Percentiles rank a stretch among this genome's conserved stretches.
Evolutionary conservation across 2,113 vertebrate species (phyloP).

Genomic region (Chamaetylas fuelleborni): DNA sequence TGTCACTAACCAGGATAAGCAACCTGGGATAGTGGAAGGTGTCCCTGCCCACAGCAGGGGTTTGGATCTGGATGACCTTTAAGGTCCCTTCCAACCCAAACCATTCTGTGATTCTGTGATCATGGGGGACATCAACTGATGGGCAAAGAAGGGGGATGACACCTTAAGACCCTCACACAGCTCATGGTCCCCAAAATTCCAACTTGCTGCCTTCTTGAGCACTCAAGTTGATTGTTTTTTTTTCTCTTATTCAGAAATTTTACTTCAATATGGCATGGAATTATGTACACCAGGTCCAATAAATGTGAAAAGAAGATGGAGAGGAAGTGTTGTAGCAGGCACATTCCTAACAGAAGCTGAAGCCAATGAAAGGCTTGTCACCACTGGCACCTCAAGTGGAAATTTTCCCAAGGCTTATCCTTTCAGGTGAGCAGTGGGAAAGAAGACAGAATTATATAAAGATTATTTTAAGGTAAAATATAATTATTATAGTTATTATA

Average conservation of each 20-base stretch:
- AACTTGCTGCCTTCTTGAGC: not conserved
- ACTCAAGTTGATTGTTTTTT: fast-evolving
- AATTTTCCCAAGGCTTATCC: not conserved
- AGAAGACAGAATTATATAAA: not conserved
- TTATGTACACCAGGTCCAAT: not conserved
- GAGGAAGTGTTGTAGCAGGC: not conserved
- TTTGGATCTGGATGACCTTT: not conserved
- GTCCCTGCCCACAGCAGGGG: not conserved
- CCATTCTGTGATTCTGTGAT: not conserved
- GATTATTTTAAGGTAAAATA: not conserved
- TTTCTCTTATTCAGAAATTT: not conserved
- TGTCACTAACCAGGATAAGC: not conserved
- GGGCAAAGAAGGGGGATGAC: not conserved
- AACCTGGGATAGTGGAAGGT: not conserved
- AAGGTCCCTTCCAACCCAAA: not conserved
- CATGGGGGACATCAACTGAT: not conserved
- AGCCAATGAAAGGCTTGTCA: not conserved
- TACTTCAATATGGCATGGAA: not conserved
- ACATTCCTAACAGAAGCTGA: not conserved
- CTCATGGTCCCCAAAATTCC: not conserved
- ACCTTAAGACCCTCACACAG: not conserved
- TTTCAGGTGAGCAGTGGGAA: not conserved
- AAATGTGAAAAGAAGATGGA: not conserved
- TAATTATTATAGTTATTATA: not conserved
- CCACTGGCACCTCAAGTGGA: not conserved